Evolutionary conservation across 2,888 invertebrate genomes (phyloP).

Genomic region (Alviniconcha strummeri): DNA sequence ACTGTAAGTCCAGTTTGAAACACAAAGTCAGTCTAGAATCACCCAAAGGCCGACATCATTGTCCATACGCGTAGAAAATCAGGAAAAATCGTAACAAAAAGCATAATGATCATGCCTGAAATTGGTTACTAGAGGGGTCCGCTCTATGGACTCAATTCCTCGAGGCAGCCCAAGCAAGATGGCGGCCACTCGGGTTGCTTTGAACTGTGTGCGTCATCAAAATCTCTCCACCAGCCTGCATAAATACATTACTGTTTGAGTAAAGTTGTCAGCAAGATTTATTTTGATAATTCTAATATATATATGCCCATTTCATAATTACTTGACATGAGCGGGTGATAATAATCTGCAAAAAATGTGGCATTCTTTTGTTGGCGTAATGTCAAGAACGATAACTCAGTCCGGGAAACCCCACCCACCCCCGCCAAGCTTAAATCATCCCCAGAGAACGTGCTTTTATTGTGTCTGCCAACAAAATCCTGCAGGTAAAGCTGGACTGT

Average conservation of each 20-base stretch:
- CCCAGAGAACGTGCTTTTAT: no score
- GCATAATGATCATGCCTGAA: slow-evolving; percentile 71
- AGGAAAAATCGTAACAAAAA: slow-evolving; percentile 68
- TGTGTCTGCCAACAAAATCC: no score
- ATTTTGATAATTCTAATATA: not conserved
- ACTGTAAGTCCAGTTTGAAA: slow-evolving; percentile 34
- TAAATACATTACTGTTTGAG: not conserved
- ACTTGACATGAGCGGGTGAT: not conserved
- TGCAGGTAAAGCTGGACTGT: no score
- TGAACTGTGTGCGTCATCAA: slow-evolving; percentile 36
- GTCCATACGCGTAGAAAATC: slow-evolving; percentile 64
- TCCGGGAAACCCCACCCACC: slow-evolving; percentile 29
- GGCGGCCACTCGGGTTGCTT: slow-evolving; percentile 54
- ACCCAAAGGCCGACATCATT: slow-evolving; percentile 59
- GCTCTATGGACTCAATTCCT: slow-evolving; percentile 59
- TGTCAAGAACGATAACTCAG: slow-evolving; percentile 36
- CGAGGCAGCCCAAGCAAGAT: slow-evolving; percentile 63
- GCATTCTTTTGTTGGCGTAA: slow-evolving; percentile 26
- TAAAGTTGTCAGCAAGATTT: not conserved
- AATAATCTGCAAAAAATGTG: slow-evolving; percentile 17
- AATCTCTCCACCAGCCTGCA: not conserved
- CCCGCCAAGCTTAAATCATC: not conserved
- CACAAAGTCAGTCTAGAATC: slow-evolving; percentile 37
- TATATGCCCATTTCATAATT: not conserved
- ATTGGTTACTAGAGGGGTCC: slow-evolving; percentile 68